Base-by-base conservation (phyloP, 1,140 invertebrate species). In the Drosophila bocki region DNA sequence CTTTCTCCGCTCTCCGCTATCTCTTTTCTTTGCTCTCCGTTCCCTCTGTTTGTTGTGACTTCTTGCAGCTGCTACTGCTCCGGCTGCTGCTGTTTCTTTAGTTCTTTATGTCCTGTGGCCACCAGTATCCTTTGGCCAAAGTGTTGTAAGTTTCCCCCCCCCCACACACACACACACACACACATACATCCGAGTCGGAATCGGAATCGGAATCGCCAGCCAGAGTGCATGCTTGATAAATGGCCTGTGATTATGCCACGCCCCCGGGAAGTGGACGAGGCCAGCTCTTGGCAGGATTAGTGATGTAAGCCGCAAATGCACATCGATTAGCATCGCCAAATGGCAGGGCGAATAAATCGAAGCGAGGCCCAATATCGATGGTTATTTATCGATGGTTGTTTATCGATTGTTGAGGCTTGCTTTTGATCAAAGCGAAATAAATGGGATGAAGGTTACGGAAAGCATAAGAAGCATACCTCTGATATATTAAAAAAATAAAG, bases 181-280 rank as follows among this genome's bases (percentile, higher is more conserved):
- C 41, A 37, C 29, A 35, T 33, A 65, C 41, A 74, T 47, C 35
- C n/a, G 35, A 39, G 6, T 7, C 35, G 54, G 41, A 44, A 64
- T 48, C n/a, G 17, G 29, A 50, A 13, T 17, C 48, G 60, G 37
- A 63, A n/a, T 57, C 54, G 54, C 19, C 26, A 22, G 22, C 26
- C 33, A 15, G 17, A 68, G 74, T 68, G 57, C 57, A 78, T 70
- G 53, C 64, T 54, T 78, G 75, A 78, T 78, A 78, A 78, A 78
- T 70, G 75, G 58, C 56, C 58, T 35, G 75, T 70, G 75, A 78
- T 78, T 78, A 78, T 70, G 75, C 75, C 53, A 58, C 67, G 12
- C 69, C 44, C 33, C 26, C 42, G 6, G 53, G 13, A 22, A 39
- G 53, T 56, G 53, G 53, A 56, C 53, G 53, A 56, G 53, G 53